phyloP scores from a whole-genome alignment of 2,113 vertebrate species.

The Atractosteus spatula region DNA sequence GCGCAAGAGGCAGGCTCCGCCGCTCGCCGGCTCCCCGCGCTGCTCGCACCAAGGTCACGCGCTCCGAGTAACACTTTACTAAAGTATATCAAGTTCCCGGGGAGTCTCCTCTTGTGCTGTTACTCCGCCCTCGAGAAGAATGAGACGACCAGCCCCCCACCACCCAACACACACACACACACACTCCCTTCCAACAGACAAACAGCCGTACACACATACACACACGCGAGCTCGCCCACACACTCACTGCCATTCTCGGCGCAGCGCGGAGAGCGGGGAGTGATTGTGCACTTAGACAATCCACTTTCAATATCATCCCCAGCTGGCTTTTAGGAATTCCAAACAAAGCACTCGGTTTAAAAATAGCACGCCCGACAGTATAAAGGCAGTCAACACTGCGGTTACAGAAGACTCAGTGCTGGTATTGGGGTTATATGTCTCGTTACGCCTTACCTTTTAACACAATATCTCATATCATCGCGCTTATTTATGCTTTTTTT shows the following conservation, averaged over 20 bases:
- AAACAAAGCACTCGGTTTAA: background rate
- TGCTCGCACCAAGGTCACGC: background rate
- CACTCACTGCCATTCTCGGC: background rate
- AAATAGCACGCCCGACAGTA: background rate
- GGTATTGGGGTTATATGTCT: too few relatives aligned
- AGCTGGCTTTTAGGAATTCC: background rate
- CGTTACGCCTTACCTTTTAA: too few relatives aligned
- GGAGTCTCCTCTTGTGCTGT: background rate
- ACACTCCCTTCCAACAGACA: background rate
- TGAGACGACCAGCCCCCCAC: background rate
- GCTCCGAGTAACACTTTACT: slow-evolving; percentile 6
- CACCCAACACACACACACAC: background rate
- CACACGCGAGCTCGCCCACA: background rate
- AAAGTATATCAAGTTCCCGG: background rate
- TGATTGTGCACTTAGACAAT: background rate
- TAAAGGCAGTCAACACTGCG: too few relatives aligned
- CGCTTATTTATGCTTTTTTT: too few relatives aligned
- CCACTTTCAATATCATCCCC: slow-evolving; percentile 3
- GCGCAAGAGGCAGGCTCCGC: background rate
- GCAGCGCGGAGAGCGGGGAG: background rate
- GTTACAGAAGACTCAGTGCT: too few relatives aligned
- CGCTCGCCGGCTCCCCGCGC: background rate
- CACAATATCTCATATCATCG: too few relatives aligned
- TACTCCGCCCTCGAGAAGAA: slow-evolving; percentile 7
- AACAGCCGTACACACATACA: background rate